phyloP scores from a whole-genome alignment of 2,113 vertebrate genomes.

The Nothoprocta pentlandii region DNA sequence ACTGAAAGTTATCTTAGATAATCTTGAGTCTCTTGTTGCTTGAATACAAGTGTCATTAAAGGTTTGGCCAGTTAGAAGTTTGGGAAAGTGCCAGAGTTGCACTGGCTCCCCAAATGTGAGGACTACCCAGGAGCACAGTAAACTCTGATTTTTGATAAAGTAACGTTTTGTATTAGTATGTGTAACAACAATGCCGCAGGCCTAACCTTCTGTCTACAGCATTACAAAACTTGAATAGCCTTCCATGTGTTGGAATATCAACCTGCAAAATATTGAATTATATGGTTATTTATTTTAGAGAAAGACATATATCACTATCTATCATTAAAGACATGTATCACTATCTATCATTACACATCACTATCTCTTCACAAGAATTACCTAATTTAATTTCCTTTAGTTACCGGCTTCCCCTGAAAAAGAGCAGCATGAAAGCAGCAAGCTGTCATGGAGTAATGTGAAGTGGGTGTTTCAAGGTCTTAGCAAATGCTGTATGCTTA shows the following conservation, averaged over 20 bases:
- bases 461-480: neutral
- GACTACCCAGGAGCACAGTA: neutral
- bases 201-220: neutral
- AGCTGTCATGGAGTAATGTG: too few species aligned
- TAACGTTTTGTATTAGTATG: neutral
- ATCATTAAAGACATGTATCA: neutral
- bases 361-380: neutral
- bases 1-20: neutral
- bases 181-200: neutral
- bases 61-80: neutral
- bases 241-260: neutral
- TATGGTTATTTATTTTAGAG: neutral
- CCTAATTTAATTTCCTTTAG: neutral
- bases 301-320: neutral
- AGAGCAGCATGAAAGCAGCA: neutral
- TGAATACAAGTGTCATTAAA: neutral
- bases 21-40: neutral
- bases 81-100: neutral
- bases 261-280: neutral
- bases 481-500: neutral
- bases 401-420: neutral
- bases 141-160: neutral
- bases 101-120: neutral
- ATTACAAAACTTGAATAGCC: neutral
- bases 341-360: neutral